Conservation (phyloP, 2,797 vertebrate species). For the Myotis planiceps region DNA sequence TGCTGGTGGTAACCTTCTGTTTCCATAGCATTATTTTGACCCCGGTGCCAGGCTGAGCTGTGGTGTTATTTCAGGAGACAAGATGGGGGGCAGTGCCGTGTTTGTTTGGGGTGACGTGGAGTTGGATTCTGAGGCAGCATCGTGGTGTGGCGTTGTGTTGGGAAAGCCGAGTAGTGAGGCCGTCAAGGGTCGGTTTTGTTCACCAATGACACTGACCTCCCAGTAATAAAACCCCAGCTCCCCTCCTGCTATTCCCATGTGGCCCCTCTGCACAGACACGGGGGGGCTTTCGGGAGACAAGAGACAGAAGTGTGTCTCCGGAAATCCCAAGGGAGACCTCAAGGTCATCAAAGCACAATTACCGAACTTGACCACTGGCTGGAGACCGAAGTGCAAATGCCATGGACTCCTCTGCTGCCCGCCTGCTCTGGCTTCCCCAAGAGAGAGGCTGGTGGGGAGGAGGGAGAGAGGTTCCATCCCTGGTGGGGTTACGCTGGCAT, state of each 20-base stretch:
- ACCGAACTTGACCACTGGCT: background rate
- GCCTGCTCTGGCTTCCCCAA: background rate
- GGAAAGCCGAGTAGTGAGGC: fast-evolving
- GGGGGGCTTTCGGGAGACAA: background rate
- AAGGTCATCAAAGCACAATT: background rate
- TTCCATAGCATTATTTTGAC: background rate
- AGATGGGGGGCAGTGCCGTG: fast-evolving
- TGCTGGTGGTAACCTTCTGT: fast-evolving
- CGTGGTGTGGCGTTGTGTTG: no score
- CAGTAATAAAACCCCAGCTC: background rate
- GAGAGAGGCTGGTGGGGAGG: background rate
- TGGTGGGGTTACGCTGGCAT: background rate
- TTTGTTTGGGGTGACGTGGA: fast-evolving
- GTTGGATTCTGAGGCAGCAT: fast-evolving
- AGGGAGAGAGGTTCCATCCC: background rate
- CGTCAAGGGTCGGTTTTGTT: background rate
- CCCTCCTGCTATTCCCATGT: fast-evolving
- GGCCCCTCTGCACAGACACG: background rate
- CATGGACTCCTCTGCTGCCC: background rate
- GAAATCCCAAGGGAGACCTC: background rate
- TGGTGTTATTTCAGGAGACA: background rate
- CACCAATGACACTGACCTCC: background rate
- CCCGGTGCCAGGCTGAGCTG: background rate
- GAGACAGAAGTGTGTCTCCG: background rate
- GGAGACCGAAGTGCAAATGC: background rate